Conservation (phyloP, 2,888 invertebrate species). For the Eucriotettix oculatus region DNA sequence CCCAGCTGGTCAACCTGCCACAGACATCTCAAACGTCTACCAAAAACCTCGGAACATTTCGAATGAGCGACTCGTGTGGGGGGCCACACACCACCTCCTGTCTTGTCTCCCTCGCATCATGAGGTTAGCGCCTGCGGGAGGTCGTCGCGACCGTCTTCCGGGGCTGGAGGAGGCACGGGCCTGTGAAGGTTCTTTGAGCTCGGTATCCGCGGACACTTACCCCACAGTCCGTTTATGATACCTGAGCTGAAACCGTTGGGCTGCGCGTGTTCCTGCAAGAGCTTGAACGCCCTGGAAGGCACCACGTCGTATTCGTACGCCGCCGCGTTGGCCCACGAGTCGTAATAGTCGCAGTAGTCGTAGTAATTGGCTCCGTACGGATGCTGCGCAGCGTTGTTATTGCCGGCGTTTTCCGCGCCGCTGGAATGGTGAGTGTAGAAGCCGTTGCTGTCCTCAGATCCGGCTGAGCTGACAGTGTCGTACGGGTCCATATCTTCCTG, state of each 20-base stretch:
- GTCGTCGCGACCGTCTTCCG: neutral
- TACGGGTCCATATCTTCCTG: slow-evolving; percentile 35
- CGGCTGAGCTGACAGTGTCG: slow-evolving; percentile 24
- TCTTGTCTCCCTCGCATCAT: slow-evolving; percentile 4
- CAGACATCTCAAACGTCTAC: slow-evolving; percentile 9
- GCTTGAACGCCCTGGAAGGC: slow-evolving; percentile 39
- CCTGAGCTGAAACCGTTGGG: slow-evolving; percentile 21
- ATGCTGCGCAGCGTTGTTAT: slow-evolving; percentile 28
- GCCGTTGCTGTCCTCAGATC: slow-evolving; percentile 22
- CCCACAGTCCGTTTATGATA: slow-evolving; percentile 32
- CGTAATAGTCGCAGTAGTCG: slow-evolving; percentile 36
- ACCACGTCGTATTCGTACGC: slow-evolving; percentile 28
- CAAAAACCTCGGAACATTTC: slow-evolving; percentile 9
- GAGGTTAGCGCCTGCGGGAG: slow-evolving; percentile 2
- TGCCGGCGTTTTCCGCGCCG: neutral
- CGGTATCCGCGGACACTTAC: slow-evolving; percentile 43
- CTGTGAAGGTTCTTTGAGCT: slow-evolving; percentile 33
- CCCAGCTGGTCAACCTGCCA: slow-evolving; percentile 3
- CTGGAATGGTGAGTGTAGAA: slow-evolving; percentile 13
- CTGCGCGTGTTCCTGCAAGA: slow-evolving; percentile 31
- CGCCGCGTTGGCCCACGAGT: slow-evolving; percentile 30
- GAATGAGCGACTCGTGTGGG: slow-evolving; percentile 3
- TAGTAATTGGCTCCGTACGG: slow-evolving; percentile 28
- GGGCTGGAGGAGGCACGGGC: neutral
- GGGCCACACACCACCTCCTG: neutral